Conservation (phyloP, 2,113 vertebrate genomes). For the Sinosuthora webbiana region DNA sequence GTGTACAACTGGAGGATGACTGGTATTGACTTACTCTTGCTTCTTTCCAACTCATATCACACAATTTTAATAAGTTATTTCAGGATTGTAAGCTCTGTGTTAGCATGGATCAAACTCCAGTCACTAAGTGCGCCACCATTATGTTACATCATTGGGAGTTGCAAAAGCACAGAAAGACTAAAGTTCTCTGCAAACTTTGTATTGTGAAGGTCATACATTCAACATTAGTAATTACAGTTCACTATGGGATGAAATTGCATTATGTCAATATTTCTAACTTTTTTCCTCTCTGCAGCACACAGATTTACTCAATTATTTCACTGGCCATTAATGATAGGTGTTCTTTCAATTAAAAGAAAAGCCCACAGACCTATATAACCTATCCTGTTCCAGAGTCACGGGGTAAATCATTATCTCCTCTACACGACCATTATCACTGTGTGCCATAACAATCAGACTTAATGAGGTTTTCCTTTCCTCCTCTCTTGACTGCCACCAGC, state of each 20-base stretch:
- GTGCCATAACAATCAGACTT: slow-evolving; percentile 4
- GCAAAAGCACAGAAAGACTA: not conserved
- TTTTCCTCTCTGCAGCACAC: not conserved
- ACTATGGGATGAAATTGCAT: not conserved
- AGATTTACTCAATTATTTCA: slow-evolving; percentile 8
- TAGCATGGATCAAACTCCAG: not conserved
- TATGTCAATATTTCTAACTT: not conserved
- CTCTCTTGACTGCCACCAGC: not conserved
- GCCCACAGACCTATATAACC: not conserved
- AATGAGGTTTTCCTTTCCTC: slow-evolving; percentile 5
- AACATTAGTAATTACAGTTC: not conserved
- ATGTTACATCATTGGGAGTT: not conserved
- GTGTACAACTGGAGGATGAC: not conserved
- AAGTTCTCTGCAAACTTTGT: not conserved
- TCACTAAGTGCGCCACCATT: not conserved
- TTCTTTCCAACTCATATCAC: not conserved
- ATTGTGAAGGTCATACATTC: not conserved
- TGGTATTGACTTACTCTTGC: not conserved
- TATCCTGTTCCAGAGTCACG: not conserved
- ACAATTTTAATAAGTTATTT: not conserved
- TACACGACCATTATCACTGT: slow-evolving; percentile 15
- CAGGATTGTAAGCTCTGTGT: not conserved
- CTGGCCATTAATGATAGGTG: not conserved
- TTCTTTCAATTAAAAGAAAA: slow-evolving; percentile 7
- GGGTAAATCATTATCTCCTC: slow-evolving; percentile 34